Evolutionary conservation across 2,797 vertebrate genomes (phyloP), one percentile per base, ranked within the genome.

Genomic region (Eremophila alpestris): DNA sequence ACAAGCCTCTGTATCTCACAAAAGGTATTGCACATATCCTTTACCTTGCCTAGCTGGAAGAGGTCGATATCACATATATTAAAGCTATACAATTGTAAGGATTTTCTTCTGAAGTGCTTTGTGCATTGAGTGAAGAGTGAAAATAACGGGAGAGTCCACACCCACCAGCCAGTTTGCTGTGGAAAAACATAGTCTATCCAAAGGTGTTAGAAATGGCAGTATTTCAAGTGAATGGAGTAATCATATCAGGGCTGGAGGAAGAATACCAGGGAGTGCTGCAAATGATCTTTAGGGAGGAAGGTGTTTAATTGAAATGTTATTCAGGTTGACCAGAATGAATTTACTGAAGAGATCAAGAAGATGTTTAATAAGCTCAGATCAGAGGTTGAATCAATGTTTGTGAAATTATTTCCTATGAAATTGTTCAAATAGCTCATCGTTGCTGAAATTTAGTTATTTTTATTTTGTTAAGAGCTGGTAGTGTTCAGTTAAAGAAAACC

Each of bases 21-120:
- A 64, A 83, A 4, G 8, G 43, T 65, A 43, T 60, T 0, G 3
- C 59, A 63, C 41, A 18, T 46, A 86, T 78, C 49, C 70, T 74
- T 90, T 70, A 74, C 62, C 82, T 86, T 77, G 48, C 56, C 80
- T 86, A 36, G 65, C 46, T 81, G 59, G 34, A 91, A 82, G 41
- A 93, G 74, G 85, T 94, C 63, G 7, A 93, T 94, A 90, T 73
- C 80, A 79, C 56, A 43, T 46, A 74, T 68, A 95, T 68, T 79
- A 38, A 74, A 58, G 48, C 10, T 74, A 79, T 22, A 56, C 20
- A 54, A 56, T 82, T 88, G 74, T 63, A 18, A 88, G 38, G 10
- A 41, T 91, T 91, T 84, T 81, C 40, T 89, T 93, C 89, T 83
- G 70, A 88, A 73, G 67, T 48, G 27, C 52, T 93, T 94, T 93